phyloP scores from a whole-genome alignment of 2,888 invertebrate genomes.

The Rhogogaster chlorosoma region DNA sequence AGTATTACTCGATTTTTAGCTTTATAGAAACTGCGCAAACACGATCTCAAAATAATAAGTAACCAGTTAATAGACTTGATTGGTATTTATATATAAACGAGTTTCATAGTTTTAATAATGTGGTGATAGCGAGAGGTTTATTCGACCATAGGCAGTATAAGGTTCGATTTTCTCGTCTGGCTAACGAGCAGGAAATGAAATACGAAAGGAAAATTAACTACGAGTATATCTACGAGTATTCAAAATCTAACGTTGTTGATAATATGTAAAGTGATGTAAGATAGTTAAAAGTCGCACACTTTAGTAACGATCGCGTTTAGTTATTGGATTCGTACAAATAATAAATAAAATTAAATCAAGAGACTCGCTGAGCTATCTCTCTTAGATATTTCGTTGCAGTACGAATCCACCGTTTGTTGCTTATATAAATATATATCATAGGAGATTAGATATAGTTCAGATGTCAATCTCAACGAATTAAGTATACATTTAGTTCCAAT shows the following conservation, averaged over 20 bases:
- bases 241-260: slow-evolving; percentile 15
- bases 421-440: slow-evolving; percentile 17
- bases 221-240: slow-evolving; percentile 14
- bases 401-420: slow-evolving; percentile 20
- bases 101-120: background rate
- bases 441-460: slow-evolving; percentile 12
- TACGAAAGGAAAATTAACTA: background rate
- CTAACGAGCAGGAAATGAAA: background rate
- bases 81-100: background rate
- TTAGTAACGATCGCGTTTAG: slow-evolving; percentile 8
- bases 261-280: slow-evolving; percentile 22
- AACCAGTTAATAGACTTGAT: background rate
- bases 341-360: background rate
- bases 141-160: background rate
- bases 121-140: background rate
- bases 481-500: background rate
- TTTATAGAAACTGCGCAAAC: slow-evolving; percentile 26
- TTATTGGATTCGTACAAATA: background rate
- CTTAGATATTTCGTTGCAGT: slow-evolving; percentile 3
- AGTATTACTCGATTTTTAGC: slow-evolving; percentile 39
- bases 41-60: background rate
- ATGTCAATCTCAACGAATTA: slow-evolving; percentile 34
- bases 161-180: background rate
- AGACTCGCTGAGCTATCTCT: background rate
- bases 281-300: slow-evolving; percentile 28